These are phyloP conservation scores for Camelus bactrianus DNA, from an alignment of 2,113 vertebrate species.

Conservation along the genomic window DNA sequence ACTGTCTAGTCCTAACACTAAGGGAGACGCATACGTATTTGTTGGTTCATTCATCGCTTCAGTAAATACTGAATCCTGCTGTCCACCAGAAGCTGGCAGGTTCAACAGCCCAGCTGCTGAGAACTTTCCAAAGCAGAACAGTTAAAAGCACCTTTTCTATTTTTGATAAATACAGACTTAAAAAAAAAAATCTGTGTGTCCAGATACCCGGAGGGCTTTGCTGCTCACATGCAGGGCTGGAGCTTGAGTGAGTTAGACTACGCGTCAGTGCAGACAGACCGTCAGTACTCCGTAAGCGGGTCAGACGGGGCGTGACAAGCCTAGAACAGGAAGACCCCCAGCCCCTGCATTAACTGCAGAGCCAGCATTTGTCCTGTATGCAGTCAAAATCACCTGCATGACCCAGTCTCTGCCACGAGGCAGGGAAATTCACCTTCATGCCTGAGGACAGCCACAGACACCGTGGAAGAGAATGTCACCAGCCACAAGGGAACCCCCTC, in stretches of 20 bases:
- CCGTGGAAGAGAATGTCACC: fast-evolving
- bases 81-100: background rate
- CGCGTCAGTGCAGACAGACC: background rate
- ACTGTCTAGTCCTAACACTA: background rate
- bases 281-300: background rate
- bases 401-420: background rate
- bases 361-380: background rate
- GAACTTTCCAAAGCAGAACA: conserved; percentile 36
- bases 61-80: background rate
- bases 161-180: background rate
- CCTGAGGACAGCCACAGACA: background rate
- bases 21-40: background rate
- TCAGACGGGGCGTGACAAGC: background rate
- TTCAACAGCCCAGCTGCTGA: background rate
- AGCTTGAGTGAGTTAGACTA: background rate
- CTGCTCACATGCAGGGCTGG: background rate
- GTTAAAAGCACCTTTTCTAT: conserved; percentile 1
- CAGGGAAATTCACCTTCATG: background rate
- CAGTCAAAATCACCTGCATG: background rate
- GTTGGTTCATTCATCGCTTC: background rate
- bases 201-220: background rate
- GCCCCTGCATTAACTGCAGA: background rate
- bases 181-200: background rate
- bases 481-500: background rate
- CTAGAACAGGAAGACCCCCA: background rate